Percentiles rank a stretch among this genome's conserved stretches.
Evolutionary conservation across 2,797 vertebrate species (phyloP).

Genomic region (Benthosema pterotum): DNA sequence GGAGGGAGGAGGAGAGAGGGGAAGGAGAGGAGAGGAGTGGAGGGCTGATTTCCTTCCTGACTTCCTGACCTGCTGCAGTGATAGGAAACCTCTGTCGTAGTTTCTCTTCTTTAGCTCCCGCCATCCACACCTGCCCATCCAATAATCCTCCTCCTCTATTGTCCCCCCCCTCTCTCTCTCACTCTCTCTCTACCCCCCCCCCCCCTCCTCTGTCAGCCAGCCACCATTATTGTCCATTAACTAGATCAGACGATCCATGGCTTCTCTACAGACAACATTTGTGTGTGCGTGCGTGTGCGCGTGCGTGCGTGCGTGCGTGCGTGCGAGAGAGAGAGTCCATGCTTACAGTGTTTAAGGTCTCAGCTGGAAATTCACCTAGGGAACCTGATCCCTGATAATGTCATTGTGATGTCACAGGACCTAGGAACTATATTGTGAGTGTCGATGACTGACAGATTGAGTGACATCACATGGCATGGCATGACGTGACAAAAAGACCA

Average conservation of each 20-base stretch:
- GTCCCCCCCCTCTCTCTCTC: not conserved
- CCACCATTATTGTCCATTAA: conserved; percentile 66
- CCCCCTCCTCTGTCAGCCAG: conserved; percentile 26
- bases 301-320: too few species aligned
- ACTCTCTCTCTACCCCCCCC: not conserved
- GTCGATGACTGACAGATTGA: too few species aligned
- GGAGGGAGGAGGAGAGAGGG: conserved; percentile 30
- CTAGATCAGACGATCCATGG: conserved; percentile 59
- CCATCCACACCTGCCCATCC: not conserved
- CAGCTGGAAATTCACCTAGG: too few species aligned
- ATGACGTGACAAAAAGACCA: too few species aligned
- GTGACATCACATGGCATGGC: too few species aligned
- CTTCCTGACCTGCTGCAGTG: too few species aligned
- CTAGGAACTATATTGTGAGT: too few species aligned
- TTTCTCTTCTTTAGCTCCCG: not conserved
- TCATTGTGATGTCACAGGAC: too few species aligned
- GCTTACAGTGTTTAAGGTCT: too few species aligned
- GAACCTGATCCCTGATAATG: too few species aligned
- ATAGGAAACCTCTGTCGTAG: conserved; percentile 31
- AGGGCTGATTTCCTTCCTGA: conserved; percentile 46
- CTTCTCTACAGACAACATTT: conserved; percentile 41
- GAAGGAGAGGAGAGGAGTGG: conserved; percentile 20
- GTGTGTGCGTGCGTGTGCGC: not conserved
- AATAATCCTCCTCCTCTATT: not conserved
- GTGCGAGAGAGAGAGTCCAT: too few species aligned